Conservation (phyloP, 1,140 invertebrate species). For the Drosophila ogumai region DNA sequence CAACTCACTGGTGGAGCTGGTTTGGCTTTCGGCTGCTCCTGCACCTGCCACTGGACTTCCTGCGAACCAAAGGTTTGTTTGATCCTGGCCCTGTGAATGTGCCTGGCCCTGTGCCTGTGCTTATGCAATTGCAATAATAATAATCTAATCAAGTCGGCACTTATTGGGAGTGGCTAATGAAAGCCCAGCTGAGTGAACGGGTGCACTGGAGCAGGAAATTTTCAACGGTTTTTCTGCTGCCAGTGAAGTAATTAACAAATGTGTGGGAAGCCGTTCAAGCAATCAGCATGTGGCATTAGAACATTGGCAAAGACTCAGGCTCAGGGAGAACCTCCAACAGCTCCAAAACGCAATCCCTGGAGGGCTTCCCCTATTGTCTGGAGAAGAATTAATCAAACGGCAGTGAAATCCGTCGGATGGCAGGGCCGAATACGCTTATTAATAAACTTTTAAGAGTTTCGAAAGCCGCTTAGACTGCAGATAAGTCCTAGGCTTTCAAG, state of each 20-base stretch:
- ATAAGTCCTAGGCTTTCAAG: slow-evolving; percentile 7
- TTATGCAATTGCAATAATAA: slow-evolving; percentile 63
- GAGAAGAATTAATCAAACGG: slow-evolving; percentile 14
- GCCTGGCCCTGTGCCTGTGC: slow-evolving; percentile 3
- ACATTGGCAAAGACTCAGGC: not conserved
- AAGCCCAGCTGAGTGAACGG: slow-evolving; percentile 5
- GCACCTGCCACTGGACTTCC: slow-evolving; percentile 3
- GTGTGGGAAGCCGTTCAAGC: slow-evolving; percentile 5
- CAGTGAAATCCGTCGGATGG: not conserved
- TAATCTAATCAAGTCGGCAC: slow-evolving; percentile 72
- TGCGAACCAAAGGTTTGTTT: slow-evolving; percentile 41
- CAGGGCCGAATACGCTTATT: slow-evolving; percentile 50
- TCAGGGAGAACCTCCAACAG: not conserved
- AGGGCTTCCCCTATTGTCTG: slow-evolving; percentile 13
- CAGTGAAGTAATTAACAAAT: slow-evolving; percentile 27
- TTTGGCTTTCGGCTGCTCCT: slow-evolving; percentile 57
- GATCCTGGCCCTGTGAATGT: slow-evolving; percentile 31
- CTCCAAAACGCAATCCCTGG: slow-evolving; percentile 3
- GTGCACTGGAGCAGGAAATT: not conserved
- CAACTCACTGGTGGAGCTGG: slow-evolving; percentile 41
- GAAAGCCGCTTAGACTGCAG: slow-evolving; percentile 56
- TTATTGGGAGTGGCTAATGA: slow-evolving; percentile 55
- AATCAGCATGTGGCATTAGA: slow-evolving; percentile 2
- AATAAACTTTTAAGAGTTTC: slow-evolving; percentile 57
- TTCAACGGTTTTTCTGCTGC: slow-evolving; percentile 16